Evolutionary conservation across 2,888 invertebrate genomes (phyloP).

Genomic region (Bombyx huttoni): DNA sequence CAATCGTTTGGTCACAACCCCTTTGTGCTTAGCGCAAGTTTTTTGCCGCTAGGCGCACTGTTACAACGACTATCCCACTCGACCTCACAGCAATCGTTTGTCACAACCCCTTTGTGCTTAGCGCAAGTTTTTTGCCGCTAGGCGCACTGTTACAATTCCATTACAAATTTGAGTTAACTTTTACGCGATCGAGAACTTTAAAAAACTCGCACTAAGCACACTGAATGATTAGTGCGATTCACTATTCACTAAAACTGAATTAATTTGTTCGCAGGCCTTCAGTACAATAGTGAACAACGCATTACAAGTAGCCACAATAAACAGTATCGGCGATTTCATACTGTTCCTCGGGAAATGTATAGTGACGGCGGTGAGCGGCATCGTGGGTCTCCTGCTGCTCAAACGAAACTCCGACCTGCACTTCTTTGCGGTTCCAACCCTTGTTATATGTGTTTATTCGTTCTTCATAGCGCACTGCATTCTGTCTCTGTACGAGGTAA

Average conservation of each 20-base stretch:
- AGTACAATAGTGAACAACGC: constrained; percentile 86
- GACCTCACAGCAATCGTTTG: too few relatives aligned
- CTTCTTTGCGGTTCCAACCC: constrained; percentile 89
- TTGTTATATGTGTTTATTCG: constrained; percentile 86
- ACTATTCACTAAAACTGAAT: not conserved
- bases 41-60: too few relatives aligned
- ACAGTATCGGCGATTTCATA: constrained; percentile 93
- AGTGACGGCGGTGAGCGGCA: constrained; percentile 87
- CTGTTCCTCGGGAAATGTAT: constrained; percentile 87
- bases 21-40: too few relatives aligned
- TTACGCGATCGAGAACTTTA: too few relatives aligned
- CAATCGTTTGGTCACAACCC: too few relatives aligned
- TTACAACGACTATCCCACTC: too few relatives aligned
- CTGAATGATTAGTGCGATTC: too few relatives aligned
- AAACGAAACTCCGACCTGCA: constrained; percentile 81
- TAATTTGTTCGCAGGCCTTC: constrained; percentile 78
- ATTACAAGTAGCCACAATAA: constrained; percentile 91
- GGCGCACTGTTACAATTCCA: too few relatives aligned
- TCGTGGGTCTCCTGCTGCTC: constrained; percentile 81
- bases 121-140: too few relatives aligned
- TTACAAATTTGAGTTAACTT: too few relatives aligned
- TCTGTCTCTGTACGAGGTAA: constrained; percentile 92
- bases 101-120: too few relatives aligned
- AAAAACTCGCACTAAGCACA: too few relatives aligned
- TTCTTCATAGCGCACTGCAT: constrained; percentile 96